These are phyloP conservation scores for Bellardia pandia DNA, from an alignment of 2,888 invertebrate species.

Conservation along the genomic window DNA sequence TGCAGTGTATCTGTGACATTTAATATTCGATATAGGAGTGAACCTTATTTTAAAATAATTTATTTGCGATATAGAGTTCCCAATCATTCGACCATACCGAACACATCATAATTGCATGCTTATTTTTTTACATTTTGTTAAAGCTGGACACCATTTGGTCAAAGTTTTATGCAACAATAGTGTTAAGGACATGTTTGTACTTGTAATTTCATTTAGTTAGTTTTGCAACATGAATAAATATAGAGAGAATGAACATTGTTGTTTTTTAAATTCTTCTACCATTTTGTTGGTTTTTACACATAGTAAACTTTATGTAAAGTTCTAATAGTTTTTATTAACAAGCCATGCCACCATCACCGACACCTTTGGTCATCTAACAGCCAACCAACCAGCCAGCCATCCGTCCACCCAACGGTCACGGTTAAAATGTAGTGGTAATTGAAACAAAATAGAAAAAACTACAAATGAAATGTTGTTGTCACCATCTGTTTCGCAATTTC, in stretches of 20 bases:
- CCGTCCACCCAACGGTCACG: background rate
- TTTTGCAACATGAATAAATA: conserved; percentile 64
- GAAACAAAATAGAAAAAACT: conserved; percentile 47
- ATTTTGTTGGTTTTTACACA: conserved; percentile 58
- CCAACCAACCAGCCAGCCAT: background rate
- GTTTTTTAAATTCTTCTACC: conserved; percentile 6
- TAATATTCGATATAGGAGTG: too few relatives aligned
- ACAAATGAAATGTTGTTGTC: conserved; percentile 60
- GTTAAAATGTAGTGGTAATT: conserved; percentile 53
- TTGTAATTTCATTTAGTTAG: conserved; percentile 64
- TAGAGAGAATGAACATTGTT: conserved; percentile 18
- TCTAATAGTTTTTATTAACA: conserved; percentile 56
- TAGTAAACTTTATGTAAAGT: conserved; percentile 61
- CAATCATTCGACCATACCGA: conserved; percentile 7
- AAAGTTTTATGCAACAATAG: conserved; percentile 13
- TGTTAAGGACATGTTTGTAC: conserved; percentile 44
- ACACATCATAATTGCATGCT: background rate
- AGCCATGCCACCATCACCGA: background rate
- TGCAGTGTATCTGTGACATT: too few relatives aligned
- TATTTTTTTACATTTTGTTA: conserved; percentile 1
- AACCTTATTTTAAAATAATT: too few relatives aligned
- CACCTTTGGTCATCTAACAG: background rate
- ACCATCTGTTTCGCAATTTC: conserved; percentile 67
- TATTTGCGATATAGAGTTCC: too few relatives aligned
- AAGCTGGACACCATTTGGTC: conserved; percentile 48